Base-by-base conservation (phyloP, 2,888 invertebrate genomes). In the Serrognathus titanus region DNA sequence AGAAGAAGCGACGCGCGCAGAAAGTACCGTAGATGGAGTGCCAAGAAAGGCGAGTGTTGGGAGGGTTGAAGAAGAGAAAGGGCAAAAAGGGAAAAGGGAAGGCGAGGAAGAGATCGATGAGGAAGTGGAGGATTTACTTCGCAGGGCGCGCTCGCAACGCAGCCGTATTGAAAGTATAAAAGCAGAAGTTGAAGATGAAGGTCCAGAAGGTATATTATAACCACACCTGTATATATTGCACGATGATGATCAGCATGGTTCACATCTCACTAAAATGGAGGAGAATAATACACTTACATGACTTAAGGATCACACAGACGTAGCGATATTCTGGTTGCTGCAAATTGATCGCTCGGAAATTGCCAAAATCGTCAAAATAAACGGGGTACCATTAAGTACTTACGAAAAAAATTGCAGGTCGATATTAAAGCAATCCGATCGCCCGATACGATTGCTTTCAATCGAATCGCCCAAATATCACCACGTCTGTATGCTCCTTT, bases 111-210 rank as follows among this genome's bases (percentile, higher is more conserved):
- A 78, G 53, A 73, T 76, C 11, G 85, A 86, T 68, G 82, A 83
- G 53, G 83, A 83, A 64, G 75, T 87, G 66, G 86, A 86, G 73
- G 84, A 82, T 57, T 78, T 88, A 55, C 78, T 88, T 48, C 82
- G 78, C 73, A 81, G 86, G 68, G 85, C 87, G 63, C 82, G 85
- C 73, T 82, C 82, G 68, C 88, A 89, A 74, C 82, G 88, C 74
- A 87, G 85, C 76, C 83, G 86, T 68, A 80, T 88, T 68, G 86
- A 85, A 65, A 87, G 88, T 76, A 85, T 88, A 66, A 78, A 86
- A 58, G 83, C 82, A 70, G 80, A 83, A 71, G 84, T 84, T 79
- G 81, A 82, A 67, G 56, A 53, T 63, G 39, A 55, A 41, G 67
- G 65, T 59, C 71, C 59, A 52, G 65, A 67, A 67, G 71, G 69